Evolutionary conservation across 2,113 vertebrate species (phyloP), one percentile per base, ranked within the genome.

Genomic region (Lathamus discolor): DNA sequence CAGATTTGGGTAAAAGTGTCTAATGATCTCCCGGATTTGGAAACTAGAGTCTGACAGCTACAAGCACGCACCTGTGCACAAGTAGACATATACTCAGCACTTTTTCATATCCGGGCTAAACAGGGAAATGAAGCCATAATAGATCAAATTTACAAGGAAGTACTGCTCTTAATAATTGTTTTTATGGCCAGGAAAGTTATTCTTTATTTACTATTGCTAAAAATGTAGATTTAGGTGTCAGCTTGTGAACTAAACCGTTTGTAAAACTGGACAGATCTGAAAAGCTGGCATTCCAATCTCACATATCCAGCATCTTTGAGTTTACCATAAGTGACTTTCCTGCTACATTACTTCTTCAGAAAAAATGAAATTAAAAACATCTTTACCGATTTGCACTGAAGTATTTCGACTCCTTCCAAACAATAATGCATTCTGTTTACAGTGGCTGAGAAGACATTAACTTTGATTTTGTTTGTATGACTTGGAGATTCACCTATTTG

Each of bases 391-490:
- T 77, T 94, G 11, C 52, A 90, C 31, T 75, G 39, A 93, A 73
- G 35, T 55, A 95, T 80, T 76, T 70, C 39, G 85, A 79, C 49
- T 67, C 66, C 11, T 82, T 97, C 85, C 19, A 90, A 88, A 87
- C 15, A 94, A 72, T 88, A 96, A 95, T 86, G 77, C 6, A 27
- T 93, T 96, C 85, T 91, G 24, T 85, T 96, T 94, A 79, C 90
- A 59, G 41, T 77, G 81, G 41, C 78, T 96, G 91, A 90, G 62
- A 64, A 46, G 43, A 9, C 80, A 41, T 93, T 97, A 94, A 43
- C 39, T 96, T 94, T 93, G 43, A 95, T 94, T 96, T 96, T 93
- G 43, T 44, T 92, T 96, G 92, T 94, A 95, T 83, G 22, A 75
- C 84, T 74, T 55, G 5, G 82, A 94, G 69, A 91, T 95, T 95